Base-by-base conservation (phyloP, 2,797 vertebrate genomes). In the Hypotaenidia okinawae region DNA sequence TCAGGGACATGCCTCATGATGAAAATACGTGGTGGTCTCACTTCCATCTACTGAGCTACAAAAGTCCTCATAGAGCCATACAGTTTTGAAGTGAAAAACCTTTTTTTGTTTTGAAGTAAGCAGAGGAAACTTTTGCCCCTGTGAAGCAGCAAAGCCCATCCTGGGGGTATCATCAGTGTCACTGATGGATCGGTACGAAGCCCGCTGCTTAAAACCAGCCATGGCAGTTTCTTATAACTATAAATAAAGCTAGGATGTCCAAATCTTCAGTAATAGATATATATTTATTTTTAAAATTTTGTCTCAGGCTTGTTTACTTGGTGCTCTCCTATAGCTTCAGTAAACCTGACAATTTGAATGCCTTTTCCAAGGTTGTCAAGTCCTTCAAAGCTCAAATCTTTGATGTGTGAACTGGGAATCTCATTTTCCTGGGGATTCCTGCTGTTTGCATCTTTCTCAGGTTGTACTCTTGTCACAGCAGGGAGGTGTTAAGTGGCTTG, bases 61-160 rank as follows among this genome's bases (percentile, higher is more conserved):
- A 0, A 30, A 37, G 3, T 39, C 5, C 1, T 5, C 0, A 0
- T 3, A 8, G 2, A 2, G 47, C 5, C 5, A 9, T 51, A 8
- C 1, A 2, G 4, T 57, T 87, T 33, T 51, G 16, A 33, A 75
- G 35, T 16, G 24, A 9, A 43, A 74, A 74, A 62, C 8, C 2
- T 1, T 16, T 19, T 21, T 30, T 16, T 45, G 70, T 45, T 84
- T 10, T 62, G 39, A 49, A 77, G 32, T 18, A 63, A 43, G 10
- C 13, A 16, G 25, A 25, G 41, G 32, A 13, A 35, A 9, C 17
- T 52, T 59, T 75, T 70, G 3, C 12, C 18, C 14, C 10, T 5
- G 10, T 49, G 54, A 52, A 67, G 24, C 1, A 28, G 23, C 35
- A 55, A 81, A 45, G 68, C 19, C 18, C 5, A 2, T 35, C 12